Percentiles rank a stretch among this genome's conserved stretches.
Evolutionary conservation across 2,113 vertebrate genomes (phyloP).

Genomic region (Daboia siamensis): DNA sequence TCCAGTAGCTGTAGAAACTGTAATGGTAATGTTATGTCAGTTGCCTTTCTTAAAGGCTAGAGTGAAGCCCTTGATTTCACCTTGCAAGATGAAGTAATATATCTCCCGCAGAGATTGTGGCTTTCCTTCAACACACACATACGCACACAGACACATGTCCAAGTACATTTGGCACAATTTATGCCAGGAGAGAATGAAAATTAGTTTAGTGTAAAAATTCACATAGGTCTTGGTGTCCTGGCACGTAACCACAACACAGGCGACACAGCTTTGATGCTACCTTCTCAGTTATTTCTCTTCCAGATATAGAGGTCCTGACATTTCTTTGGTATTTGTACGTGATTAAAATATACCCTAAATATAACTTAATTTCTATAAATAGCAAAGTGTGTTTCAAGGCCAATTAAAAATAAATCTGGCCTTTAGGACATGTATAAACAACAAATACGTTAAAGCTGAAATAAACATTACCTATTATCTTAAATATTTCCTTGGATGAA

Average conservation of each 20-base stretch:
- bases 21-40: conserved; percentile 33
- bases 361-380: conserved; percentile 68
- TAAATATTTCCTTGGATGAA: conserved; percentile 34
- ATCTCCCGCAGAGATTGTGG: background rate
- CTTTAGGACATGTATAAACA: conserved; percentile 63
- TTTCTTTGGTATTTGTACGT: conserved; percentile 60
- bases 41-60: background rate
- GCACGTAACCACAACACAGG: conserved; percentile 43
- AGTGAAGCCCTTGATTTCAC: conserved; percentile 38
- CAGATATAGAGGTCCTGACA: conserved; percentile 60
- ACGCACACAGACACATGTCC: rapidly evolving
- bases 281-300: conserved; percentile 46
- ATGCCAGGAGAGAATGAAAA: background rate
- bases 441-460: conserved; percentile 52
- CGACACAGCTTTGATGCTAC: conserved; percentile 52
- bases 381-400: conserved; percentile 63
- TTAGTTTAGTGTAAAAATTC: background rate
- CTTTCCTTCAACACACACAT: background rate
- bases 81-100: conserved; percentile 34
- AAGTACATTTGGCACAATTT: background rate
- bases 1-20: conserved; percentile 17
- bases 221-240: conserved; percentile 14
- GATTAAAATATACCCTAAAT: conserved; percentile 71
- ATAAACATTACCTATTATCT: conserved; percentile 28
- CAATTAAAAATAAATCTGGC: conserved; percentile 69